Conservation (phyloP, 92 coral and sea anemone species). For the Nematostella vectensis region DNA sequence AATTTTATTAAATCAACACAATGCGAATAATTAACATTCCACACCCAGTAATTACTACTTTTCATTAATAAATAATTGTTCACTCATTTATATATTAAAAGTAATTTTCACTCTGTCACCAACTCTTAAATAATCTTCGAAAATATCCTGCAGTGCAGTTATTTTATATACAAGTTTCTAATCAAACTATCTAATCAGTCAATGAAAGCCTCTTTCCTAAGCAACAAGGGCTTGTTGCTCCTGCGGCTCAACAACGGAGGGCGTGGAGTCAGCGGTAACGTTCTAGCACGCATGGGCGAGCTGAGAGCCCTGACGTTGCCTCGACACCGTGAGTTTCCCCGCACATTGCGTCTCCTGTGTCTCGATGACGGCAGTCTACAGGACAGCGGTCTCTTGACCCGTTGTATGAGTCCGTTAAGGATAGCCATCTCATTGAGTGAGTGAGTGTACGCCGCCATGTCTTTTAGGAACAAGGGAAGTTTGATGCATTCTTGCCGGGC, state of each 20-base stretch:
- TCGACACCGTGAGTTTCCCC: slow-evolving; percentile 19
- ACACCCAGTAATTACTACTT: too few species aligned
- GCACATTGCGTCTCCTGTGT: slow-evolving; percentile 24
- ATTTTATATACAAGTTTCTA: too few species aligned
- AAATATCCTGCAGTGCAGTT: too few species aligned
- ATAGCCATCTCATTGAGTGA: slow-evolving; percentile 70
- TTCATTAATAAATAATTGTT: too few species aligned
- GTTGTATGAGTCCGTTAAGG: slow-evolving; percentile 68
- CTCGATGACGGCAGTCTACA: slow-evolving; percentile 16
- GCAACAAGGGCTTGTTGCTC: not conserved
- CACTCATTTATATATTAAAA: too few species aligned
- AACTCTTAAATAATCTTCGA: too few species aligned
- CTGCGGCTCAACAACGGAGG: slow-evolving; percentile 23
- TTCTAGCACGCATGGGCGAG: slow-evolving; percentile 33
- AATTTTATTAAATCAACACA: too few species aligned
- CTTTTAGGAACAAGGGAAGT: slow-evolving; percentile 74
- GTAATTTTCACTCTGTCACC: too few species aligned
- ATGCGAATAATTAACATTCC: too few species aligned
- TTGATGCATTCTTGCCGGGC: slow-evolving; percentile 73
- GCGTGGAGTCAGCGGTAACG: slow-evolving; percentile 15
- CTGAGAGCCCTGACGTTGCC: slow-evolving; percentile 27
- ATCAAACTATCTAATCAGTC: too few species aligned
- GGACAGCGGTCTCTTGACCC: slow-evolving; percentile 55
- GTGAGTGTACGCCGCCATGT: slow-evolving; percentile 56
- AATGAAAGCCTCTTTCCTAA: not conserved